phyloP scores from a whole-genome alignment of 2,797 vertebrate species.

The Anguilla pacifica region DNA sequence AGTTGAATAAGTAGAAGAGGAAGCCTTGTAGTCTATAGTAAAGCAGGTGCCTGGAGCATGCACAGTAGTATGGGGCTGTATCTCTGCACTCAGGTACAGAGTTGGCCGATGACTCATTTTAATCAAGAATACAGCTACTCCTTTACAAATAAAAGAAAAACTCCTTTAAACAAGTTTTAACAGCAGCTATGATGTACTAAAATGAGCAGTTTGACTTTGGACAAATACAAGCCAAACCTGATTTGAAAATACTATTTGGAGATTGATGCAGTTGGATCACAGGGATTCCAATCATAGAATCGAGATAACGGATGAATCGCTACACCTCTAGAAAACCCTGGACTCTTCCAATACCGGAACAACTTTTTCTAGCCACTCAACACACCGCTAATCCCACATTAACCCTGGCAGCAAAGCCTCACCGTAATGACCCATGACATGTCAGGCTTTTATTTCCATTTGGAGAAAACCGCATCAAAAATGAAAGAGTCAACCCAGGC shows the following conservation, averaged over 20 bases:
- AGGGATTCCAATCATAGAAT: neutral
- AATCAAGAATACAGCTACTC: too few species aligned
- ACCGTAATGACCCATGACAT: neutral
- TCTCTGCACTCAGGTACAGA: too few species aligned
- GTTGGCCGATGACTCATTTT: too few species aligned
- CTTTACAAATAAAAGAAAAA: too few species aligned
- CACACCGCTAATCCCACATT: neutral
- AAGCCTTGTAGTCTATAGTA: too few species aligned
- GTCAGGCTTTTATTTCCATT: neutral
- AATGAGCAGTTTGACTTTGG: neutral
- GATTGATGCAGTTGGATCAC: neutral
- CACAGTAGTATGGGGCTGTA: too few species aligned
- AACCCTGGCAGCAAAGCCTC: neutral
- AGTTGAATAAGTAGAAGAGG: too few species aligned
- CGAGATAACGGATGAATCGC: neutral
- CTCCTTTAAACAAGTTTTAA: neutral
- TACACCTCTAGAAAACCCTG: neutral
- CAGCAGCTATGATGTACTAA: neutral
- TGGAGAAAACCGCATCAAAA: constrained; percentile 23
- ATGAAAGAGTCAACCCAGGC: neutral
- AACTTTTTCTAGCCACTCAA: neutral
- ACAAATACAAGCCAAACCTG: neutral
- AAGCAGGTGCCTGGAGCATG: too few species aligned
- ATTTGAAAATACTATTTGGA: neutral
- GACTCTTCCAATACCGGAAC: neutral